These are phyloP conservation scores for Eulemur rubriventer DNA, from an alignment of 2,797 vertebrate genomes.

Conservation along the genomic window DNA sequence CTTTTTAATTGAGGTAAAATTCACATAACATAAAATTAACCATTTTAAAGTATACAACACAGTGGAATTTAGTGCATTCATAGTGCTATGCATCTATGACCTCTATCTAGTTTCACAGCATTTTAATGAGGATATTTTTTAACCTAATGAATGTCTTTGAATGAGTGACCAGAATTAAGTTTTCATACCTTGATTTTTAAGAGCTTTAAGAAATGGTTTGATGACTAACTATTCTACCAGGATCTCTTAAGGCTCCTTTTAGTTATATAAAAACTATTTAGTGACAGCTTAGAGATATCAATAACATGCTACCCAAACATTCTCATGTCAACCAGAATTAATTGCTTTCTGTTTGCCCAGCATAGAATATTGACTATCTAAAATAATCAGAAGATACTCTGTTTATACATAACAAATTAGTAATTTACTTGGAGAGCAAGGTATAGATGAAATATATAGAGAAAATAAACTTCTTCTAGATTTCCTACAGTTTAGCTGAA, in stretches of 20 bases:
- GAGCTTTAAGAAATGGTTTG: neutral
- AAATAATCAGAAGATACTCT: neutral
- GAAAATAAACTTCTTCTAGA: neutral
- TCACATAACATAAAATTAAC: neutral
- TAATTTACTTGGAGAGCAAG: conserved; percentile 10
- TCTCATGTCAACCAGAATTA: neutral
- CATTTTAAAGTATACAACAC: neutral
- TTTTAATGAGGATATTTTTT: neutral
- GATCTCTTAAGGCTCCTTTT: neutral
- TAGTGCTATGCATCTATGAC: neutral
- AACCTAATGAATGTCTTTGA: neutral
- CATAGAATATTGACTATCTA: neutral
- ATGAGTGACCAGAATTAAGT: neutral
- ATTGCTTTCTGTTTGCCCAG: neutral
- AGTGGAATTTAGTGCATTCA: neutral
- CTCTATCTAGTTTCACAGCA: neutral
- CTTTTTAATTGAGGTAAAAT: neutral
- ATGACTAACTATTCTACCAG: neutral
- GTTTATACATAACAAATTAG: neutral
- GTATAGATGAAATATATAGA: neutral
- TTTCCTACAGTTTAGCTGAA: neutral
- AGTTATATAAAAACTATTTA: neutral
- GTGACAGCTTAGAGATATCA: neutral
- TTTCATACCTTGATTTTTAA: conserved; percentile 22
- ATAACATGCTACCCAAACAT: neutral